Conservation (phyloP, 2,888 invertebrate species). For the Phania funesta region DNA sequence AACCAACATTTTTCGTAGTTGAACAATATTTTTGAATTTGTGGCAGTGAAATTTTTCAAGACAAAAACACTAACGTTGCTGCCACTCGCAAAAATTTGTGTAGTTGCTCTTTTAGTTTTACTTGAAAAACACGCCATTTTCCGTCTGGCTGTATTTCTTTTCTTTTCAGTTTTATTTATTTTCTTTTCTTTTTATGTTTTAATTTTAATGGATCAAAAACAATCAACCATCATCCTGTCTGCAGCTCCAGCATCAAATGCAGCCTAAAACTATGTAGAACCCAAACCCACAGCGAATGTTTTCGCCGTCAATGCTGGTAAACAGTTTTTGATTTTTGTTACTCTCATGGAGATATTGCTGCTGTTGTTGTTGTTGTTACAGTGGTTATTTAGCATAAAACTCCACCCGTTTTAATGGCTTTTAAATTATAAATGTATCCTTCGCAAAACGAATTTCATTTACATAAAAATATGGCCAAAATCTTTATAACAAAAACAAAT, state of each 20-base stretch:
- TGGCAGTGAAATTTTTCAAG: constrained; percentile 22
- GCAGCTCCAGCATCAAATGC: constrained; percentile 38
- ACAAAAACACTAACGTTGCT: constrained; percentile 27
- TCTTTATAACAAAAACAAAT: neutral
- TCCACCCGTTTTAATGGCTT: constrained; percentile 62
- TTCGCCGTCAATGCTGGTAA: constrained; percentile 23
- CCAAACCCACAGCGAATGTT: constrained; percentile 4
- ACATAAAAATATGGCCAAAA: constrained; percentile 63
- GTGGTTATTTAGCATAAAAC: constrained; percentile 60
- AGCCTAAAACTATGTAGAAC: constrained; percentile 13
- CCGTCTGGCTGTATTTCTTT: constrained; percentile 29
- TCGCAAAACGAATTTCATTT: constrained; percentile 54
- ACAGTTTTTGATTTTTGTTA: constrained; percentile 32
- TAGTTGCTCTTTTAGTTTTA: constrained; percentile 24
- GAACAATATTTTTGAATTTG: constrained; percentile 42
- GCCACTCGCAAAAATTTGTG: constrained; percentile 25
- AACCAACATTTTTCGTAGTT: constrained; percentile 13
- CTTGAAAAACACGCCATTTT: constrained; percentile 60
- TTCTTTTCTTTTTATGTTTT: constrained; percentile 19
- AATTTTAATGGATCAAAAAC: constrained; percentile 57
- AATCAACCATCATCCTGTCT: constrained; percentile 58
- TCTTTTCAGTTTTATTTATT: neutral
- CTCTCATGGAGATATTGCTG: neutral
- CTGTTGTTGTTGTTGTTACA: constrained; percentile 13
- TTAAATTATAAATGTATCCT: constrained; percentile 57